Percentiles rank a stretch among this genome's conserved stretches.
Evolutionary conservation across 2,797 vertebrate species (phyloP).

Genomic region (Chlorospingus semifuscus): DNA sequence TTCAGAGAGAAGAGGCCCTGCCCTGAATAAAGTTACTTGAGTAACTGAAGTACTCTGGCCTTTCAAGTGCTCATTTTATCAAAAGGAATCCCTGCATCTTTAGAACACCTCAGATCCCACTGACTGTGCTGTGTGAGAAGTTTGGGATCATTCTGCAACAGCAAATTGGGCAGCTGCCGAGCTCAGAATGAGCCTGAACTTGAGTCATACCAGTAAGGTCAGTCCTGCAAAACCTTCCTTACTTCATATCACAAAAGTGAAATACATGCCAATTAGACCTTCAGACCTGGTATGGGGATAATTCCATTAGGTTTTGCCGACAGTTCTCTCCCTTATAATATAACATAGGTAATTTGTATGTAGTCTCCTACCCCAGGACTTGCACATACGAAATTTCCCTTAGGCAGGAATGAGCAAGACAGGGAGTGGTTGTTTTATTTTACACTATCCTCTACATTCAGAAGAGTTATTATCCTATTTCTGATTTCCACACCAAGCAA

Average conservation of each 20-base stretch:
- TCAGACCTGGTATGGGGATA: background rate
- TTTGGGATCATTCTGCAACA: background rate
- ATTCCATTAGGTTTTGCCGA: background rate
- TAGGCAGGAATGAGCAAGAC: background rate
- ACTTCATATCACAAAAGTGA: background rate
- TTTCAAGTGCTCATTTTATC: background rate
- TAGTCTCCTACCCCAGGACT: background rate
- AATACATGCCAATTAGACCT: background rate
- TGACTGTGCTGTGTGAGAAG: background rate
- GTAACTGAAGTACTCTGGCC: background rate
- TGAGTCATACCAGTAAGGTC: background rate
- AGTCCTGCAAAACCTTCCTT: background rate
- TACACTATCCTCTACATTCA: background rate
- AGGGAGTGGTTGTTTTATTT: background rate
- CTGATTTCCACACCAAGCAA: background rate
- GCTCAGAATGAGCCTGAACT: background rate
- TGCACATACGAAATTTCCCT: background rate
- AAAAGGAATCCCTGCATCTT: background rate
- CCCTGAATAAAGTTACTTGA: background rate
- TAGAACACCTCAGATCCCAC: background rate
- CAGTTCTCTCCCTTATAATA: background rate
- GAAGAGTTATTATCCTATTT: background rate
- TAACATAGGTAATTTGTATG: background rate
- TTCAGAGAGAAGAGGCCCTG: background rate
- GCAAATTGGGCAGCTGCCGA: accelerated